Base-by-base conservation (phyloP, 2,113 vertebrate species). In the Nesogale talazaci region DNA sequence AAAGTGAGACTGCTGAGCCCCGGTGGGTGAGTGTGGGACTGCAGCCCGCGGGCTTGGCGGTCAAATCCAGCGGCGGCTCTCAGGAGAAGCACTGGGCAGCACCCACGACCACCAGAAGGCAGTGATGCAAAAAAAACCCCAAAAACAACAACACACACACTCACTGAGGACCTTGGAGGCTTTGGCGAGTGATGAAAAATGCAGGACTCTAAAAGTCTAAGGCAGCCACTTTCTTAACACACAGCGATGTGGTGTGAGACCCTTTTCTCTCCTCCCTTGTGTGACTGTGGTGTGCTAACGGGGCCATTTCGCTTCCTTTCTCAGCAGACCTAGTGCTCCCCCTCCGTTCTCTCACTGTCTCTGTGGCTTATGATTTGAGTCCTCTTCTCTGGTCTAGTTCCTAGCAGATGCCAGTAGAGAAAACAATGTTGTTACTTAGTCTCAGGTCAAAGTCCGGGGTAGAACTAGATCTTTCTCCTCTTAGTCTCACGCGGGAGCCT, bases 341-440 rank as follows among this genome's bases (percentile, higher is more conserved):
- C 61, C 65, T 34, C 8, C 23, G 46, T 56, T 90, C 92, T 63
- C 22, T 40, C 34, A 22, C 70, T 25, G 34, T 61, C 78, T 83
- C 20, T 92, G 86, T 34, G 61, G 61, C 74, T 61, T 67, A 3
- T 19, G 19, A 12, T 0, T 8, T 91, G 79, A 46, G 42, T 72
- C 52, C 88, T 89, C 69, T 85, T 91, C 63, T 82, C 31, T 63
- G 20, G 72, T 40, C 90, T n/a, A n/a, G n/a, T 83, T 76, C 80
- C 70, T 88, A 76, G 20, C 40, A 56, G 31, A n/a, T 22, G 59
- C 2, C 9, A 12, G 46, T 2, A 52, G 14, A 52, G 46, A 52
- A 10, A 52, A 52, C 42, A 6, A 52, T 11, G 46, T 52, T 52
- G 46, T 12, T 52, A 52, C 46, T n/a, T n/a, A n/a, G n/a, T n/a